Base-by-base conservation (phyloP, 2,113 vertebrate genomes). In the Irena cyanogastra region DNA sequence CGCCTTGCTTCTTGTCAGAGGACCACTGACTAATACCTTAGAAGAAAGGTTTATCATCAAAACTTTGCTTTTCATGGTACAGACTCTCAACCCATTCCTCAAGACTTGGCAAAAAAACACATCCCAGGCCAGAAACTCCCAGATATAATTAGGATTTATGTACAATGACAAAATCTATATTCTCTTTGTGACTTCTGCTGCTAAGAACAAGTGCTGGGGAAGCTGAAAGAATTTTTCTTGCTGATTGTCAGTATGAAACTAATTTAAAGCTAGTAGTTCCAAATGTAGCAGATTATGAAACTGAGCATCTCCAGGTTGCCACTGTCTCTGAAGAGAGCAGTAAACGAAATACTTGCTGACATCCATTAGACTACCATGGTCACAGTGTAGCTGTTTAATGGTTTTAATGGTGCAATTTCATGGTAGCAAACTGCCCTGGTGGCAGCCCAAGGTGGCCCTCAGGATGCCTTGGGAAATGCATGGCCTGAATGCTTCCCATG, bases 211-310 rank as follows among this genome's bases (percentile, higher is more conserved):
- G 57, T 31, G 15, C 49, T 80, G 44, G 61, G 31, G 61, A 91
- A 94, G 63, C 57, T 53, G 66, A 72, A 85, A 72, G 31, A 85
- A 35, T 57, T 83, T 80, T 77, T 27, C 75, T 83, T 72, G 49
- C 72, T 85, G 59, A 53, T 19, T 65, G 49, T 63, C 60, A 54
- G 33, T 28, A 87, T 42, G 31, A 93, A 94, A 64, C 24, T 10
- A 65, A 72, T 69, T 76, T 83, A 83, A 90, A 92, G 19, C 53
- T 53, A 88, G 78, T 31, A 45, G 14, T 35, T 88, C 71, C 71
- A 92, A 95, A 72, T 53, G 77, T 16, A 85, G 63, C n/a, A 45
- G 63, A 37, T 80, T 61, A 83, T 35, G 75, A 94, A 96, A 86
- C 54, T 30, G 52, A 65, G 61, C 54, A 83, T 61, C 66, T 87